These are phyloP conservation scores for Acleris laterana DNA, from an alignment of 2,888 invertebrate species.

Conservation along the genomic window DNA sequence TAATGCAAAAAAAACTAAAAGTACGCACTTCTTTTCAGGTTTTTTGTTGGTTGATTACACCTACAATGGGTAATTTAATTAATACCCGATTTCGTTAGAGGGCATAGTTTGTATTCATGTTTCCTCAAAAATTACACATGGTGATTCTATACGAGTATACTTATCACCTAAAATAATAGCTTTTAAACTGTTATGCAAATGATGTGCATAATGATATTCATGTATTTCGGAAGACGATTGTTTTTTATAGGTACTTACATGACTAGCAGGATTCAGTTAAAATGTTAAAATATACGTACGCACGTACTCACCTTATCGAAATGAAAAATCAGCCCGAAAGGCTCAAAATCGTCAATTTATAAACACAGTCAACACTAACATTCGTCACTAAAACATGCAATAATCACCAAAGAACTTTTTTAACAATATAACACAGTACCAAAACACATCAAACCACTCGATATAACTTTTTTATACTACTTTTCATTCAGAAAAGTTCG, in stretches of 20 bases:
- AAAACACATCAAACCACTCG: slow-evolving; percentile 12
- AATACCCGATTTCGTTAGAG: neutral
- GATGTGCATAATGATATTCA: too few relatives aligned
- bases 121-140: too few relatives aligned
- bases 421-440: slow-evolving; percentile 12
- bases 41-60: slow-evolving; percentile 20
- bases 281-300: too few relatives aligned
- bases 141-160: too few relatives aligned
- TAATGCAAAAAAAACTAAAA: slow-evolving; percentile 32
- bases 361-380: slow-evolving; percentile 44
- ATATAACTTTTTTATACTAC: slow-evolving; percentile 52
- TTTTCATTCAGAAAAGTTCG: slow-evolving; percentile 80
- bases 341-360: slow-evolving; percentile 3
- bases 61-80: slow-evolving; percentile 21
- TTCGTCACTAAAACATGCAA: slow-evolving; percentile 46
- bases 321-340: slow-evolving; percentile 8
- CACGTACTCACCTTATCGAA: slow-evolving; percentile 14
- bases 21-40: slow-evolving; percentile 19
- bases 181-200: too few relatives aligned
- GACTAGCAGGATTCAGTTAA: too few relatives aligned
- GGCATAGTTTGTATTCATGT: neutral
- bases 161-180: too few relatives aligned
- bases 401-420: slow-evolving; percentile 13
- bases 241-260: too few relatives aligned
- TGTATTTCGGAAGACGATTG: too few relatives aligned